These are phyloP conservation scores for Cepaea hortensis DNA, from an alignment of 2,888 invertebrate genomes.

Conservation along the genomic window DNA sequence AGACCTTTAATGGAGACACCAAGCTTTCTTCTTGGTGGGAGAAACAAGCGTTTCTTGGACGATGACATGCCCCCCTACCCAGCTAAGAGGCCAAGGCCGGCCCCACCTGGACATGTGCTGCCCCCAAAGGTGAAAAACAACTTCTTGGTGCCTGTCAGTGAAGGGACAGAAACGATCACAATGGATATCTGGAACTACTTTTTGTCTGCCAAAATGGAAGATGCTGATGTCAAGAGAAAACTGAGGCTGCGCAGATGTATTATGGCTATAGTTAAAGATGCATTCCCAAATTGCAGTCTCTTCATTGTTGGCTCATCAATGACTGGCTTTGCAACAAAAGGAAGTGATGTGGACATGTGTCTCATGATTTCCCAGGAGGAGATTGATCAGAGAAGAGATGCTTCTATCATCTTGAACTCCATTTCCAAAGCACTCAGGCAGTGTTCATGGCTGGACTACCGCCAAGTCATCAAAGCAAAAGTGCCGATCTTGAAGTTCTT, in stretches of 20 bases:
- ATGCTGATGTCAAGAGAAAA: constrained; percentile 87
- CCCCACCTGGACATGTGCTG: not conserved
- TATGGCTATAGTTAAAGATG: constrained; percentile 70
- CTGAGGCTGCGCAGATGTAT: constrained; percentile 85
- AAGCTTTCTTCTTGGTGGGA: no score
- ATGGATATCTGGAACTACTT: constrained; percentile 44
- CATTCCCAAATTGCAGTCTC: constrained; percentile 81
- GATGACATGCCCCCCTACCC: not conserved
- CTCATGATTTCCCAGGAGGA: constrained; percentile 85
- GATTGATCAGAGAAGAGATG: constrained; percentile 86
- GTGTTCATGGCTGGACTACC: constrained; percentile 79
- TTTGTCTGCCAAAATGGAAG: constrained; percentile 83
- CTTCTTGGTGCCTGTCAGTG: constrained; percentile 37
- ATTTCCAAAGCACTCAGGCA: constrained; percentile 80
- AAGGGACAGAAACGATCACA: constrained; percentile 46
- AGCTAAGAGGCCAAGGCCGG: constrained; percentile 6
- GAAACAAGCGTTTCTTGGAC: not conserved
- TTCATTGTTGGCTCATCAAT: constrained; percentile 98
- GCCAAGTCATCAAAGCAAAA: constrained; percentile 72
- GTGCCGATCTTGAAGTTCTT: constrained; percentile 97
- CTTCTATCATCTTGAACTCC: constrained; percentile 81
- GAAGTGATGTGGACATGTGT: constrained; percentile 97
- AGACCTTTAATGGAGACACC: no score
- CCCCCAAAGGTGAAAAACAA: not conserved
- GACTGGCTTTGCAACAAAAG: constrained; percentile 94